Conservation (phyloP, 1,140 invertebrate genomes). For the Leptinotarsa undecemlineata region DNA sequence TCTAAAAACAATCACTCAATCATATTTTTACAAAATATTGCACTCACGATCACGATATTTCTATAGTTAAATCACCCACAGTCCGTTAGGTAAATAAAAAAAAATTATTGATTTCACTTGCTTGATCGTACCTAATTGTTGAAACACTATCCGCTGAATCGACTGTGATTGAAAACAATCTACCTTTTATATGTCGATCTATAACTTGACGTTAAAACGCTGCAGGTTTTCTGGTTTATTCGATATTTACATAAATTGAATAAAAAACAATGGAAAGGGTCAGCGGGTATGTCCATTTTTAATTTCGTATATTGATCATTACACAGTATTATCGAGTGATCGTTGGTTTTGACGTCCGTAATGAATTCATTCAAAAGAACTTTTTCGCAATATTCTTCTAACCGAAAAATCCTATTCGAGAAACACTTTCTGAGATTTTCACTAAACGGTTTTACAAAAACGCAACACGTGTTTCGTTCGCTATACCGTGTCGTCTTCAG, state of each 20-base stretch:
- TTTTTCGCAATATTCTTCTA: too few species aligned
- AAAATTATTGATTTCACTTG: background rate
- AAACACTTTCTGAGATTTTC: too few species aligned
- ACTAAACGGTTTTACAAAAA: too few species aligned
- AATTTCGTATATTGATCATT: background rate
- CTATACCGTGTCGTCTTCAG: too few species aligned
- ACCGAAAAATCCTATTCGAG: too few species aligned
- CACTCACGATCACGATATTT: too few species aligned
- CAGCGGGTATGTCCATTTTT: background rate
- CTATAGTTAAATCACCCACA: too few species aligned
- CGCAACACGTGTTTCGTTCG: too few species aligned
- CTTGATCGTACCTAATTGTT: background rate
- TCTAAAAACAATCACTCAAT: too few species aligned
- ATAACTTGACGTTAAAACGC: background rate
- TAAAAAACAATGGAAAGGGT: background rate
- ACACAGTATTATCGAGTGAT: background rate
- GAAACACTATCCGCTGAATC: background rate
- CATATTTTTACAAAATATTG: too few species aligned
- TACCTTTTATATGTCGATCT: conserved; percentile 1
- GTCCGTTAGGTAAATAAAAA: background rate
- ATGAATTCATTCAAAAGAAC: too few species aligned
- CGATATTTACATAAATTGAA: background rate
- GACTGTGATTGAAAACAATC: background rate
- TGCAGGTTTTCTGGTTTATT: background rate
- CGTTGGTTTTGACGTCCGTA: background rate